Conservation (phyloP, 2,888 invertebrate genomes). For the Resseliella maxima region DNA sequence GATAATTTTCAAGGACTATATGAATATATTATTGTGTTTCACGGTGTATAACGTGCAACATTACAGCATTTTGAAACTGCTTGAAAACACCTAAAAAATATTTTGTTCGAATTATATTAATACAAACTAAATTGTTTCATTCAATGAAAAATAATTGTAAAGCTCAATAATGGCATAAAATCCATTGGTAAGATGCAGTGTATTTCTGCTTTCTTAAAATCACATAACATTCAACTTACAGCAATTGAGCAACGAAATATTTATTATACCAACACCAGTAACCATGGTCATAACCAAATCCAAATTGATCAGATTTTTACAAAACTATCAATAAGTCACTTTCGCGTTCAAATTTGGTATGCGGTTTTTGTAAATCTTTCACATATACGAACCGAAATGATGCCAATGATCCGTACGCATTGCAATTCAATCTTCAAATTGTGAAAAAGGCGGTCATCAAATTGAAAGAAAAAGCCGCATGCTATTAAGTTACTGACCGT, state of each 20-base stretch:
- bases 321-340: conserved; percentile 2
- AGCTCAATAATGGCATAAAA: neutral
- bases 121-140: neutral
- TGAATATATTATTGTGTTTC: too few species aligned
- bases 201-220: neutral
- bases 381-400: neutral
- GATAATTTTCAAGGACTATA: too few species aligned
- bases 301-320: neutral
- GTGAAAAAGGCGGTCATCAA: neutral
- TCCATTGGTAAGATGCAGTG: neutral
- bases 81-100: neutral
- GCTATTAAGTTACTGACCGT: conserved; percentile 12
- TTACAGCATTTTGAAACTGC: neutral
- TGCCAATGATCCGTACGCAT: neutral
- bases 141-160: neutral
- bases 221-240: neutral
- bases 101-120: neutral
- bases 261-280: conserved; percentile 17
- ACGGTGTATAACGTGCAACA: too few species aligned
- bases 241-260: conserved; percentile 8
- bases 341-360: conserved; percentile 22
- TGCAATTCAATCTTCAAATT: neutral
- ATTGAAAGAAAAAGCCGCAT: neutral
- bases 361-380: conserved; percentile 23
- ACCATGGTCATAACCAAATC: neutral